phyloP scores from a whole-genome alignment of 2,113 vertebrate species.

The Pica pica region DNA sequence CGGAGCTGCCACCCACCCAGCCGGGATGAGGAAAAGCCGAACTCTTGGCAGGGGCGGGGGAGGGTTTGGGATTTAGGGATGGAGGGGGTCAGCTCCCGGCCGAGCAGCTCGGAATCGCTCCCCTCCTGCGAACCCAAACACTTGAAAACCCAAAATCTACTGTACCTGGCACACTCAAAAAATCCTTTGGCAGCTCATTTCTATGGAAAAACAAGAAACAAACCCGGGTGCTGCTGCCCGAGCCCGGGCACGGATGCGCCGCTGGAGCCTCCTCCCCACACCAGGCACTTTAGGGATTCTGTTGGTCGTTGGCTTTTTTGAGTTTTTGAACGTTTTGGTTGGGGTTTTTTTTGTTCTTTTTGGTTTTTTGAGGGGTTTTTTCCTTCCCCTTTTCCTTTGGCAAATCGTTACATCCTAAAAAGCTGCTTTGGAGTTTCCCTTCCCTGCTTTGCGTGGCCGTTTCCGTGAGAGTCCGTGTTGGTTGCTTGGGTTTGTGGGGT shows the following conservation, averaged over 20 bases:
- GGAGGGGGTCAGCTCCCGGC: conserved; percentile 1
- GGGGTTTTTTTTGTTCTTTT: not conserved
- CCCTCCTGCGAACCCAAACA: conserved; percentile 61
- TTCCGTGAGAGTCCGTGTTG: not conserved
- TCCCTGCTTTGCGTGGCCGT: not conserved
- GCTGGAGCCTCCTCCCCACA: conserved; percentile 57
- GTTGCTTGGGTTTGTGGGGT: not conserved
- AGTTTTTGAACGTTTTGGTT: no score
- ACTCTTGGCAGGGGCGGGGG: conserved; percentile 19
- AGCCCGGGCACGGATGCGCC: not conserved
- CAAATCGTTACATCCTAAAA: not conserved
- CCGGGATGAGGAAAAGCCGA: not conserved
- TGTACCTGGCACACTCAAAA: conserved; percentile 67
- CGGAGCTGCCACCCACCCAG: fast-evolving
- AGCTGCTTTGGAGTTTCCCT: not conserved
- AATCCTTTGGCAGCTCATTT: conserved; percentile 50
- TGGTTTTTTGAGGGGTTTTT: not conserved
- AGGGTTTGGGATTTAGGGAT: conserved; percentile 41
- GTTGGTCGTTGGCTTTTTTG: conserved; percentile 26
- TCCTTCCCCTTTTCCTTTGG: not conserved
- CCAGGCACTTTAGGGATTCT: conserved; percentile 79
- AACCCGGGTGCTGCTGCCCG: conserved; percentile 69
- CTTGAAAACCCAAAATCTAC: conserved; percentile 73
- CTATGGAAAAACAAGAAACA: conserved; percentile 43
- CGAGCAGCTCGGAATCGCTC: not conserved